Percentiles rank a stretch among this genome's conserved stretches.
These are phyloP conservation scores for Spodoptera litura DNA, from an alignment of 1,140 invertebrate species.

Conservation along the genomic window DNA sequence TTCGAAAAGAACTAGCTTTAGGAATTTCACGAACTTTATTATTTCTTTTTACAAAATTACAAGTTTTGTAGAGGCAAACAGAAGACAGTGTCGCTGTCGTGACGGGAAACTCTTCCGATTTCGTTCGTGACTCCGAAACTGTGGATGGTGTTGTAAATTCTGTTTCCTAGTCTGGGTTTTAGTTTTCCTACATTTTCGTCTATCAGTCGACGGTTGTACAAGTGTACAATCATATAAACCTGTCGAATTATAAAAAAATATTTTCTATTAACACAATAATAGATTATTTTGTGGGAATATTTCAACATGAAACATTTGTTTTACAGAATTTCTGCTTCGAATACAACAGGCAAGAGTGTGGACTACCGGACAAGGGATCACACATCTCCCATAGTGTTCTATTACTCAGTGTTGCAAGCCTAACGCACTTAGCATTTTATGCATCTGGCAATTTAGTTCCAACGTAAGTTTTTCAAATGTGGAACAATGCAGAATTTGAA, in stretches of 20 bases:
- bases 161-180: neutral
- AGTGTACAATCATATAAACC: too few species aligned
- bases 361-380: slow-evolving; percentile 60
- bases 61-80: slow-evolving; percentile 36
- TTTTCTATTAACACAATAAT: neutral
- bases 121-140: slow-evolving; percentile 42
- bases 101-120: slow-evolving; percentile 39
- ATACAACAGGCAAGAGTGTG: slow-evolving; percentile 75
- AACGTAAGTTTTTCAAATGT: slow-evolving; percentile 59
- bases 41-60: slow-evolving; percentile 50
- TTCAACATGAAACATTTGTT: slow-evolving; percentile 36
- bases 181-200: too few species aligned
- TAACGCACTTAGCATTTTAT: slow-evolving; percentile 59
- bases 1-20: slow-evolving; percentile 25
- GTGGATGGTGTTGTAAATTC: slow-evolving; percentile 8
- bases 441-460: slow-evolving; percentile 61
- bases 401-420: slow-evolving; percentile 53
- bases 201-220: too few species aligned
- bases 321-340: slow-evolving; percentile 81
- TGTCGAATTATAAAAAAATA: neutral
- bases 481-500: slow-evolving; percentile 58
- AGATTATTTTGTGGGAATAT: neutral
- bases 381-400: slow-evolving; percentile 52
- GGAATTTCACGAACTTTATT: slow-evolving; percentile 38
- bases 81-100: slow-evolving; percentile 31